Base-by-base conservation (phyloP, 1,140 invertebrate species). In the Neodiprion fabricii region DNA sequence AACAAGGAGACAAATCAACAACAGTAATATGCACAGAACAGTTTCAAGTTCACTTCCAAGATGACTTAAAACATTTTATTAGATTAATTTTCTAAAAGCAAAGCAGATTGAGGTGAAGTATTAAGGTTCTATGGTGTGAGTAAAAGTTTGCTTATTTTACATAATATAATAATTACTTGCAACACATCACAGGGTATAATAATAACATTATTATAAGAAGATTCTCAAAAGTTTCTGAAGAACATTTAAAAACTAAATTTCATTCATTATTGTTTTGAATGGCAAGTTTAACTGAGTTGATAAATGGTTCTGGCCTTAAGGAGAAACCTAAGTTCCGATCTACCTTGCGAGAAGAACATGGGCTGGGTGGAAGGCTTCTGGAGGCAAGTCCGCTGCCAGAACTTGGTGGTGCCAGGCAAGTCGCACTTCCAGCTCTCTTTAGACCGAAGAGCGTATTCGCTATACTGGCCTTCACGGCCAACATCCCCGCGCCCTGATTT, bases 281-380 rank as follows among this genome's bases (percentile, higher is more conserved):
- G 28, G 1, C 28, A 40, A 40, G 28, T 40, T 40, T 40, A 40
- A 40, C 5, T 40, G 28, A 40, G 28, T 66, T 66, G 21, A 66
- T n/a, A 69, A 69, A 8, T 8, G 17, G 17, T 47, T 5, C 47
- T 12, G 47, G 21, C 11, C 11, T 23, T 28, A 61, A 5, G n/a
- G 5, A 61, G 5, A 61, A 61, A 17, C 9, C 7, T 49, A 9
- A 48, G 12, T n/a, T 67, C 76, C 73, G 47, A 84, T 85, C 81
- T 89, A 91, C 91, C 89, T 92, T 92, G 82, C 91, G 87, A 77
- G 89, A 89, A 80, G 91, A 90, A 80, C 94, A 94, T 82, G 94
- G 94, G 79, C 94, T 95, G 75, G 93, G 94, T 75, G 94, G 94
- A 80, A 96, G 89, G 84, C 94, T 95, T 84, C 92, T 89, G 72